phyloP scores from a whole-genome alignment of 2,888 invertebrate species.

The Myopa tessellatipennis region DNA sequence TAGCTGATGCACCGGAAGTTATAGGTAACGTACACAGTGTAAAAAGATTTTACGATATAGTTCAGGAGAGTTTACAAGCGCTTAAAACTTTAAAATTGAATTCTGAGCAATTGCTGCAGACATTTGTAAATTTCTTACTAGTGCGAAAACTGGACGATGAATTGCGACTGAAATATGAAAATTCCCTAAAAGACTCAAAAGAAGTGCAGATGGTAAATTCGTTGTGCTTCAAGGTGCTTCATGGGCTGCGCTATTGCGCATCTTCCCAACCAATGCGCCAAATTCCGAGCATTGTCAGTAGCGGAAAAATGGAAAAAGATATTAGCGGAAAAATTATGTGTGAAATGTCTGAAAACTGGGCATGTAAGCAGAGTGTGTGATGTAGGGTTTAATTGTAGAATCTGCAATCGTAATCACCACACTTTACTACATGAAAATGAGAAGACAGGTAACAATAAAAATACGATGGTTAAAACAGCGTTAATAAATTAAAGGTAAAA shows the following conservation, averaged over 20 bases:
- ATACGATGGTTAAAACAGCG: not conserved
- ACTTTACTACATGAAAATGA: slow-evolving; percentile 9
- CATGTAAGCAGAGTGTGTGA: not conserved
- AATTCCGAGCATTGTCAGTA: not conserved
- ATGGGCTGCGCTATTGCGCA: slow-evolving; percentile 2
- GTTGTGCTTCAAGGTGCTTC: not conserved
- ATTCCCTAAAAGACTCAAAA: not conserved
- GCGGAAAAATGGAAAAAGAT: not conserved
- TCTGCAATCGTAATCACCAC: slow-evolving; percentile 15
- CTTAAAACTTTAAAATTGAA: slow-evolving; percentile 1
- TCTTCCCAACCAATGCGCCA: not conserved
- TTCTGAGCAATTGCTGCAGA: not conserved
- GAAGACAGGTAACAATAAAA: not conserved
- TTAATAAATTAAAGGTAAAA: not conserved
- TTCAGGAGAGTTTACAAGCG: not conserved
- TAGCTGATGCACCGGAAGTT: slow-evolving; percentile 9
- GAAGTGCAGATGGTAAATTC: not conserved
- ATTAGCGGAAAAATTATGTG: slow-evolving; percentile 6
- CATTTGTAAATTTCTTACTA: not conserved
- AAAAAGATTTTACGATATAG: not conserved
- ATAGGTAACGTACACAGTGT: not conserved
- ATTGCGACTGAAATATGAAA: slow-evolving; percentile 1
- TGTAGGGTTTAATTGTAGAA: not conserved
- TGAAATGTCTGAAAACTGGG: slow-evolving; percentile 21
- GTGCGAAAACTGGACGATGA: not conserved